Conservation (phyloP, 23 tunicate species). For the Corella eumyota region DNA sequence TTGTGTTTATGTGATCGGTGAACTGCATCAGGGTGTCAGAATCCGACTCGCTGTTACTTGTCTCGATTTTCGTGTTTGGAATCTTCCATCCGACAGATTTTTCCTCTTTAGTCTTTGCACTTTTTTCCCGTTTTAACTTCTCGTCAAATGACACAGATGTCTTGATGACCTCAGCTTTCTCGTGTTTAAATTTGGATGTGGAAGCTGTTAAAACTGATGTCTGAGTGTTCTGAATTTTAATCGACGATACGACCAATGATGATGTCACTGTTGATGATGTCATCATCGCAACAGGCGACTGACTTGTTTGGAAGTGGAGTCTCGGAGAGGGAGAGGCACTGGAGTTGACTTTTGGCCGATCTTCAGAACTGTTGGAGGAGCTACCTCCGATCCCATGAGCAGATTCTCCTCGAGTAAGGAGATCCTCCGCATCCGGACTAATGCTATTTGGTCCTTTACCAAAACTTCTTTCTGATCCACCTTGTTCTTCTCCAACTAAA, state of each 20-base stretch:
- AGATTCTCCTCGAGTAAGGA: conserved; percentile 14
- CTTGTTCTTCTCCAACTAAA: conserved; percentile 48
- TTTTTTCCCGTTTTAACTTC: conserved; percentile 4
- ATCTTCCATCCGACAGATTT: conserved; percentile 31
- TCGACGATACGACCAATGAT: no score
- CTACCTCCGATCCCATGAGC: conserved; percentile 31
- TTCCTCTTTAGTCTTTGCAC: conserved; percentile 1
- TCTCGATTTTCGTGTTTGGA: not conserved
- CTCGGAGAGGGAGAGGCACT: conserved; percentile 13
- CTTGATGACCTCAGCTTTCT: not conserved
- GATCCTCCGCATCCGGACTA: conserved; percentile 84
- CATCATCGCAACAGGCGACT: not conserved
- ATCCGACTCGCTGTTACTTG: not conserved
- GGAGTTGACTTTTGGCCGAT: conserved; percentile 2
- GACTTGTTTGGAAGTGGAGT: not conserved
- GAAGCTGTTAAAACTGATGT: not conserved
- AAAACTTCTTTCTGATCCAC: conserved; percentile 32
- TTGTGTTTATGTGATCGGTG: conserved; percentile 57
- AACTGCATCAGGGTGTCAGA: conserved; percentile 22
- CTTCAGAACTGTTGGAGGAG: conserved; percentile 13
- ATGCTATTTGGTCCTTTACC: conserved; percentile 59
- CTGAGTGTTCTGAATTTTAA: no score
- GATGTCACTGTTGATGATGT: not conserved
- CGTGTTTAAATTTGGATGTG: not conserved
- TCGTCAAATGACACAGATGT: conserved; percentile 10